These are phyloP conservation scores for Brachionus calyciflorus DNA, from an alignment of 1,140 invertebrate genomes.

Conservation along the genomic window DNA sequence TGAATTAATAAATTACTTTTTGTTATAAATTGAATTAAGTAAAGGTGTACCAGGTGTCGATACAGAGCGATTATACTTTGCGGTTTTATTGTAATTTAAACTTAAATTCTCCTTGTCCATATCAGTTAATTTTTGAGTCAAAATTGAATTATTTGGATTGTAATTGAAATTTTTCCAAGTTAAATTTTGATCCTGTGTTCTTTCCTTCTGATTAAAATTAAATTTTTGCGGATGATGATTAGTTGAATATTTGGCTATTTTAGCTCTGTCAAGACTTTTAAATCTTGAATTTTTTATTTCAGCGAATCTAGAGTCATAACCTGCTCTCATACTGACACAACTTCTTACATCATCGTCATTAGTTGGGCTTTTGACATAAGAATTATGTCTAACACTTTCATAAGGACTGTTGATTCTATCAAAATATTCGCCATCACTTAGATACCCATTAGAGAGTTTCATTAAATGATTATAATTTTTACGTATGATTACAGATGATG, in stretches of 20 bases:
- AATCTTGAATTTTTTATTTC: neutral
- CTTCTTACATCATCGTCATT: neutral
- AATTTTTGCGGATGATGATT: neutral
- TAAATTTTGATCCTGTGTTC: neutral
- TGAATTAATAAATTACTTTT: slow-evolving; percentile 1
- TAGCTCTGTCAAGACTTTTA: slow-evolving; percentile 23
- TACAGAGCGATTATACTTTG: neutral
- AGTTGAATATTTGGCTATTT: neutral
- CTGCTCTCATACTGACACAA: neutral
- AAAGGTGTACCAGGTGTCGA: slow-evolving; percentile 13
- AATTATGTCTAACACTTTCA: neutral
- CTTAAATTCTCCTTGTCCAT: no score
- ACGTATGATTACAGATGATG: neutral
- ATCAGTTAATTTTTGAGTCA: neutral
- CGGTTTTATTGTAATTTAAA: no score
- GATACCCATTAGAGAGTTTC: neutral
- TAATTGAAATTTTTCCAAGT: slow-evolving; percentile 16
- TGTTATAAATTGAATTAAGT: slow-evolving; percentile 12
- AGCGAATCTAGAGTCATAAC: neutral
- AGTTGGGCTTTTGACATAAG: neutral
- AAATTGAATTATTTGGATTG: neutral
- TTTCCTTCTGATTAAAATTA: neutral
- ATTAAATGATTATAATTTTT: neutral
- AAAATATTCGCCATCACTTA: slow-evolving; percentile 13
- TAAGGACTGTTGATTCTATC: neutral